Base-by-base conservation (phyloP, 2,797 vertebrate species). In the Lepilemur ruficaudatus region DNA sequence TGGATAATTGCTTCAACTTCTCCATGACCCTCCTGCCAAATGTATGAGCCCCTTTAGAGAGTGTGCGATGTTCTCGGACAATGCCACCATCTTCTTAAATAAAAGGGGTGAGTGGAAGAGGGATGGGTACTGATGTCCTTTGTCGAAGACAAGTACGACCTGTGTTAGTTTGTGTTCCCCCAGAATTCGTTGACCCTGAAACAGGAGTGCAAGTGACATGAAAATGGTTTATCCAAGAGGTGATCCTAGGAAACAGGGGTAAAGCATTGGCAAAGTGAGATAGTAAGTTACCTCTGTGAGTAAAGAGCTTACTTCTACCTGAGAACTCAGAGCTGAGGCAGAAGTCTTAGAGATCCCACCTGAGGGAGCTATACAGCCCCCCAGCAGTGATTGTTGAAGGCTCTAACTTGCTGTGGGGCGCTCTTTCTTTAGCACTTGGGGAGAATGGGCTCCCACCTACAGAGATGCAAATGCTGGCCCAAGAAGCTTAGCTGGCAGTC, bases 1-100 rank as follows among this genome's bases (percentile, higher is more conserved):
- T 50, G 88, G 75, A 96, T 97, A 97, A 97, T 97, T 97, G 89
- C 91, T 91, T 91, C 30, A 30, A 65, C 75, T 87, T 55, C 52
- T 85, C 43, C 43, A 81, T 35, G 85, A 73, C 67, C 25, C 35
- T 59, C 59, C 83, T 90, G 72, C 50, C 43, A 82, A 91, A 59
- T 55, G 9, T 7, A 17, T 38, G 63, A 96, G 52, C 46, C 93
- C 48, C 46, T 82, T 46, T 10, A 87, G 32, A 90, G 46, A 76
- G 17, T 23, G 18, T 59, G 25, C 11, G 48, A 43, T 25, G 17
- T 43, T 82, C 69, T 32, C 7, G 5, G 50, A 65, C 22, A 43
- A 70, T 32, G 48, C 28, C 20, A 76, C 52, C 48, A 86, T 72
- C 59, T 86, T 92, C 28, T 80, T 59, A 70, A 57, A 55, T 57